These are phyloP conservation scores for Amblyjoppa proteus DNA, from an alignment of 2,888 invertebrate species.

Conservation along the genomic window DNA sequence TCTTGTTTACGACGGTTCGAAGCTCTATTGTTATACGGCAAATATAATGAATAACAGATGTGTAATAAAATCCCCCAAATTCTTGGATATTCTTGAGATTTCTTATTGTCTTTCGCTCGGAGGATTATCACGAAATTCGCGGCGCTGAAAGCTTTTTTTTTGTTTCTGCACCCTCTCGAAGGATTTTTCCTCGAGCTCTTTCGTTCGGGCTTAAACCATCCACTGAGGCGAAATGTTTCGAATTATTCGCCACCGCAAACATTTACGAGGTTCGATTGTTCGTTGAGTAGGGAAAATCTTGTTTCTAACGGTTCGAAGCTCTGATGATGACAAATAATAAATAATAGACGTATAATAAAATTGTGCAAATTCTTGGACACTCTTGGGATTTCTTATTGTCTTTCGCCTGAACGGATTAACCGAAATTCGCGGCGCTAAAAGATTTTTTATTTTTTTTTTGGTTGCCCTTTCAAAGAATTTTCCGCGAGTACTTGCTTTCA, in stretches of 20 bases:
- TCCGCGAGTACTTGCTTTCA: too few species aligned
- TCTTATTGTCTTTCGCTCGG: neutral
- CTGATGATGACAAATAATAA: neutral
- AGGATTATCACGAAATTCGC: neutral
- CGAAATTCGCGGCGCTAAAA: neutral
- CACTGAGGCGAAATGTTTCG: neutral
- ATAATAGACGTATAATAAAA: neutral
- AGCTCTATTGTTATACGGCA: neutral
- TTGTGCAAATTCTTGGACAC: neutral
- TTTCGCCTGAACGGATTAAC: neutral
- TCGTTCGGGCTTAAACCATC: neutral
- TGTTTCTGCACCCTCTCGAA: neutral
- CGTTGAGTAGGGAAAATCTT: neutral
- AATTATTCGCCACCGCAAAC: neutral
- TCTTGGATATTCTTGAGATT: neutral
- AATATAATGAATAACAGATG: neutral
- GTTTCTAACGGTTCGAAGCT: neutral
- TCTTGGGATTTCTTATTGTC: neutral
- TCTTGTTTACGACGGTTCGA: neutral
- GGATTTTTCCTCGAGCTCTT: too few species aligned
- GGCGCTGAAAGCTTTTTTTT: neutral
- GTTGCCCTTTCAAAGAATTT: neutral
- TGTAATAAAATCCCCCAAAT: neutral
- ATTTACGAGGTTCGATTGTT: neutral
- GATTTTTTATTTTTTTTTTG: neutral